phyloP scores from a whole-genome alignment of 2,113 vertebrate species.

The Proterorhinus semilunaris region DNA sequence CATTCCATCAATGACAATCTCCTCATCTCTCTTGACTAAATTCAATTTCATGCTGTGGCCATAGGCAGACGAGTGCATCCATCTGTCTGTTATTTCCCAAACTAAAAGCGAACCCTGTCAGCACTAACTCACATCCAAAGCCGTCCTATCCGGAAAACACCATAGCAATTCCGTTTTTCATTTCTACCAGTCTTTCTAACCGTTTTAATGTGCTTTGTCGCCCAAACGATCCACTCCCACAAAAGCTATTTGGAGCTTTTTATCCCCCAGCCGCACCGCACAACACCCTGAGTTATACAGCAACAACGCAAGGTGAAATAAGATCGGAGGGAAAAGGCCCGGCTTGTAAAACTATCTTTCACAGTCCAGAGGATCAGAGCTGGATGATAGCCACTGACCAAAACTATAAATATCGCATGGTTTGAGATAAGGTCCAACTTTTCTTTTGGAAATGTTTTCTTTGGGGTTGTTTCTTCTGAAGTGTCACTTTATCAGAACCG shows the following conservation, averaged over 20 bases:
- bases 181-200: slow-evolving; percentile 10
- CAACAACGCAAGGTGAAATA: slow-evolving; percentile 17
- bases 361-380: slow-evolving; percentile 10
- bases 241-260: slow-evolving; percentile 11
- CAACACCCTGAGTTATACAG: slow-evolving; percentile 7
- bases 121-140: slow-evolving; percentile 14
- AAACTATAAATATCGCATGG: slow-evolving; percentile 13
- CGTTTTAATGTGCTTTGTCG: slow-evolving; percentile 20
- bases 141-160: slow-evolving; percentile 16
- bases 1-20: slow-evolving; percentile 37
- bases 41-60: slow-evolving; percentile 41
- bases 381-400: slow-evolving; percentile 11
- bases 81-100: slow-evolving; percentile 41
- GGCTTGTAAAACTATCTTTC: slow-evolving; percentile 24
- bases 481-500: background rate
- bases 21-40: slow-evolving; percentile 33
- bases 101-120: slow-evolving; percentile 19
- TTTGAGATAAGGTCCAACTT: slow-evolving; percentile 11
- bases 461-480: background rate
- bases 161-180: slow-evolving; percentile 11
- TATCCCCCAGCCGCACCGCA: background rate
- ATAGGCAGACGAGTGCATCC: slow-evolving; percentile 41
- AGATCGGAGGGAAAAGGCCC: slow-evolving; percentile 7
- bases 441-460: background rate
- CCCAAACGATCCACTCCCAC: slow-evolving; percentile 18